These are phyloP conservation scores for Gymnopithys bicolor DNA, from an alignment of 2,797 vertebrate species.

Conservation along the genomic window DNA sequence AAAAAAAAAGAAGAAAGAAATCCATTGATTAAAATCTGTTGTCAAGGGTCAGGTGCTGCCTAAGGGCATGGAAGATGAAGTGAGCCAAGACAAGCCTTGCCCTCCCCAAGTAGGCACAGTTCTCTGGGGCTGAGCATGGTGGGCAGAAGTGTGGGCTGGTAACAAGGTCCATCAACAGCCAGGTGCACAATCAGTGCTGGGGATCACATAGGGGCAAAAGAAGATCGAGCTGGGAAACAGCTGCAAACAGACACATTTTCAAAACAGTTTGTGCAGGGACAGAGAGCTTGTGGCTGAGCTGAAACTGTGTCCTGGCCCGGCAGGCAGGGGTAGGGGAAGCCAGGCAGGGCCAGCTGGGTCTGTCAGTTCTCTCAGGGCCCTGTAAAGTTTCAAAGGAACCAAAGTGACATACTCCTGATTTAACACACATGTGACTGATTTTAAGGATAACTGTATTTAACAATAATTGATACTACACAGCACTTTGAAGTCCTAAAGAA, in stretches of 20 bases:
- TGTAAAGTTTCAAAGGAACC: neutral
- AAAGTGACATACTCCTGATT: neutral
- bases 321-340: neutral
- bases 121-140: neutral
- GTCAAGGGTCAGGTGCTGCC: neutral
- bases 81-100: neutral
- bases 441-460: neutral
- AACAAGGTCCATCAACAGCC: neutral
- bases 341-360: neutral
- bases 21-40: neutral
- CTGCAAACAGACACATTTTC: neutral
- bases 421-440: neutral
- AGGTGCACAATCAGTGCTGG: fast-evolving
- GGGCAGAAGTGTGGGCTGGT: neutral
- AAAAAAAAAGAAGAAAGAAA: neutral
- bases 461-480: neutral
- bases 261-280: neutral
- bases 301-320: neutral
- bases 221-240: neutral
- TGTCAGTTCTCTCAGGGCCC: neutral
- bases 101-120: fast-evolving
- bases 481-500: neutral
- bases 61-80: neutral
- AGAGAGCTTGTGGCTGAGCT: neutral
- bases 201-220: neutral